These are phyloP conservation scores for Hymenochirus boettgeri DNA, from an alignment of 2,113 vertebrate species.

Conservation along the genomic window DNA sequence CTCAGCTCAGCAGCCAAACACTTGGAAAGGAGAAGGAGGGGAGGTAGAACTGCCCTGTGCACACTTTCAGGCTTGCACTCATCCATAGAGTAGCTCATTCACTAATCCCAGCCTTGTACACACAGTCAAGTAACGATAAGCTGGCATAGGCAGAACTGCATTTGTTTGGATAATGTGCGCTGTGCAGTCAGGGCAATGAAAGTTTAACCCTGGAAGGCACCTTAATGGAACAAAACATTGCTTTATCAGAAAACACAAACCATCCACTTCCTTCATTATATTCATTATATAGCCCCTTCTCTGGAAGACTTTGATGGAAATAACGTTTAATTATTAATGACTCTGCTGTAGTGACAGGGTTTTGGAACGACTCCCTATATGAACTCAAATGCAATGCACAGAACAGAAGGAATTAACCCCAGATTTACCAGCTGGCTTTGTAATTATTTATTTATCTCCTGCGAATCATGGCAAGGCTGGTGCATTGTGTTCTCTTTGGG, in stretches of 20 bases:
- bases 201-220: neutral
- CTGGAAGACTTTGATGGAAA: neutral
- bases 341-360: neutral
- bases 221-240: neutral
- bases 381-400: neutral
- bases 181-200: too few species aligned
- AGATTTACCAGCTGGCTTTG: neutral
- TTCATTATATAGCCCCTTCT: neutral
- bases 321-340: conserved; percentile 20
- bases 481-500: neutral
- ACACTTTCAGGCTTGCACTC: conserved; percentile 13
- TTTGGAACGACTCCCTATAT: neutral
- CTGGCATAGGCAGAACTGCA: neutral
- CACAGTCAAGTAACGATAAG: neutral
- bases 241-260: neutral
- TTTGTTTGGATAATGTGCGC: neutral
- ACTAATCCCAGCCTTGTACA: neutral
- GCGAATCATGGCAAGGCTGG: neutral
- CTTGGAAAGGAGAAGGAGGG: conserved; percentile 24
- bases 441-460: neutral
- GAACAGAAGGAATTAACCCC: neutral
- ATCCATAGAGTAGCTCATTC: neutral
- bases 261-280: neutral
- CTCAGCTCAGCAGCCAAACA: conserved; percentile 25
- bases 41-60: neutral